phyloP scores from a whole-genome alignment of 2,888 invertebrate species.

The Micoletzkya japonica region DNA sequence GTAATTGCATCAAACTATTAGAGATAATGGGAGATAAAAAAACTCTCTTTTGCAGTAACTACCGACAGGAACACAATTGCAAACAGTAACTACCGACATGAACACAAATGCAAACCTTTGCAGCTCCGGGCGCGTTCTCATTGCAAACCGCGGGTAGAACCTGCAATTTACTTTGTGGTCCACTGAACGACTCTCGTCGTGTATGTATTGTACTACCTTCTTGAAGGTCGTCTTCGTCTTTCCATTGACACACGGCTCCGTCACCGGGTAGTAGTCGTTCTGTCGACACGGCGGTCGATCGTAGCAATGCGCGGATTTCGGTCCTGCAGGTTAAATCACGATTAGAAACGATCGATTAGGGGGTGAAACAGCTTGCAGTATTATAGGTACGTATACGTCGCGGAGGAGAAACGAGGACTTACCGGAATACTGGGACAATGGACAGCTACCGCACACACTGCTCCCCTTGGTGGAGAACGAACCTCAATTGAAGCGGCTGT shows the following conservation, averaged over 20 bases:
- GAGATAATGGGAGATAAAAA: constrained; percentile 34
- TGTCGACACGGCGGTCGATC: constrained; percentile 67
- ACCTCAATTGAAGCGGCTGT: constrained; percentile 60
- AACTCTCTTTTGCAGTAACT: not conserved
- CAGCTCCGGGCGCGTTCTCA: constrained; percentile 65
- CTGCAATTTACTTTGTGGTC: constrained; percentile 4
- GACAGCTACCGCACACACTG: constrained; percentile 66
- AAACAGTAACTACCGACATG: not conserved
- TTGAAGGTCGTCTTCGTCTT: constrained; percentile 65
- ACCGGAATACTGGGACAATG: constrained; percentile 58
- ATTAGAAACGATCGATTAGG: constrained; percentile 4
- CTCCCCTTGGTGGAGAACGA: constrained; percentile 67
- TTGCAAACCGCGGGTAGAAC: constrained; percentile 70
- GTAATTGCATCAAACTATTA: constrained; percentile 14
- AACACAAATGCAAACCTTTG: constrained; percentile 63
- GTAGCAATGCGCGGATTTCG: constrained; percentile 67
- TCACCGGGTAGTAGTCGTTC: constrained; percentile 68
- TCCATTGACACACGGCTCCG: constrained; percentile 66
- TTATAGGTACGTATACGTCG: too few species aligned
- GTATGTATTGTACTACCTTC: constrained; percentile 65
- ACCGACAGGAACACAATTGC: not conserved
- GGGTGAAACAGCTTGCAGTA: not conserved
- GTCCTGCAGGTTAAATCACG: constrained; percentile 52
- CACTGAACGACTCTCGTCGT: not conserved
- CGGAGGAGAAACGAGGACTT: not conserved